A percentile compares a stretch with the other conserved stretches of the same genome.
phyloP scores from a whole-genome alignment of 1,140 invertebrate genomes.

The Trichonephila clavipes region DNA sequence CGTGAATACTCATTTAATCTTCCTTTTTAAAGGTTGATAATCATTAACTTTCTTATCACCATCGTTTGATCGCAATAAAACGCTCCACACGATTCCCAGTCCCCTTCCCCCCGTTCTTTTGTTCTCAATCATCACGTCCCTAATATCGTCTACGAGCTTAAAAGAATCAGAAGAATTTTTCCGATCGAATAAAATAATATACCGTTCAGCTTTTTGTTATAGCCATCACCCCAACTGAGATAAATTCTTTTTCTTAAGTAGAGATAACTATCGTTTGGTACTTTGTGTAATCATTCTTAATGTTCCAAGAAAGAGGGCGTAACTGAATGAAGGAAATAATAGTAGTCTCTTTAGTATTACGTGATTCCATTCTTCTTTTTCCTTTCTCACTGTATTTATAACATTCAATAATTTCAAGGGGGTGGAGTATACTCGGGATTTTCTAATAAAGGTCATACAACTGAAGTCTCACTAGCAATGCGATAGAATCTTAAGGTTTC shows the following conservation, averaged over 20 bases:
- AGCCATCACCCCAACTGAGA: neutral
- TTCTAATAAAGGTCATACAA: neutral
- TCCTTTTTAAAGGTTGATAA: constrained; percentile 9
- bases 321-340: neutral
- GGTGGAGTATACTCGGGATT: neutral
- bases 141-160: neutral
- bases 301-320: constrained; percentile 4
- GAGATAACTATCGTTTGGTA: constrained; percentile 5
- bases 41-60: constrained; percentile 14
- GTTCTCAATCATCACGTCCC: constrained; percentile 7
- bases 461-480: neutral
- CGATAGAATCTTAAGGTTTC: neutral
- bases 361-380: neutral
- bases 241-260: neutral
- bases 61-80: constrained; percentile 16
- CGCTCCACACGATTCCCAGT: constrained; percentile 5
- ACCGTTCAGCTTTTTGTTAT: neutral
- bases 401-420: neutral
- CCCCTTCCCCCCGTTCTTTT: neutral
- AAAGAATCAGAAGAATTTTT: constrained; percentile 1
- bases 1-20: neutral
- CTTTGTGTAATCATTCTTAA: constrained; percentile 35
- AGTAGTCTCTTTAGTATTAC: neutral
- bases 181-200: constrained; percentile 17
- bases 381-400: neutral